A percentile compares a stretch with the other conserved stretches of the same genome.
phyloP scores from a whole-genome alignment of 1,140 invertebrate genomes.

The Heterodera schachtii region DNA sequence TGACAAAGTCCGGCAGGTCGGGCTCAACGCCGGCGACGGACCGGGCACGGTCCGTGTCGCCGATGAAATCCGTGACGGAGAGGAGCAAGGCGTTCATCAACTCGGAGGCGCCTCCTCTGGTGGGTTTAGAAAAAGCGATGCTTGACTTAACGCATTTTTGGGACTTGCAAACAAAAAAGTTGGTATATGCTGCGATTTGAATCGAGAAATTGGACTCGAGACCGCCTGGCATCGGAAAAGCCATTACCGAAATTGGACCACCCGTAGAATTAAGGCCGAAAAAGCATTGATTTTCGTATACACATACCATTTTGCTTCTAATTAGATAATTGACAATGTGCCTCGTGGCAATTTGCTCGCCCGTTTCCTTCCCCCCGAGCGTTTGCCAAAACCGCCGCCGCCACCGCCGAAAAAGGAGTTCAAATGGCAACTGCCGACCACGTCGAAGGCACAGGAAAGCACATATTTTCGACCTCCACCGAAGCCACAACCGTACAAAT shows the following conservation, averaged over 20 bases:
- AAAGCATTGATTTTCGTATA: too few species aligned
- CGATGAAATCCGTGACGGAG: constrained; percentile 21
- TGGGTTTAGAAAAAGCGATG: too few species aligned
- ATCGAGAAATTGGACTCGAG: too few species aligned
- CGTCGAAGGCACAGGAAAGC: constrained; percentile 23
- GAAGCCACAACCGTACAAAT: constrained; percentile 31
- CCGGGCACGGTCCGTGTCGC: constrained; percentile 11
- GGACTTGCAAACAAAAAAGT: too few species aligned
- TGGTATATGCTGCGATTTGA: too few species aligned
- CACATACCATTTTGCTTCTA: too few species aligned
- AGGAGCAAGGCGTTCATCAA: constrained; percentile 25
- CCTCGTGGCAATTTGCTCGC: constrained; percentile 31
- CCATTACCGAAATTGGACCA: too few species aligned
- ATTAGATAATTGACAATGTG: constrained; percentile 28
- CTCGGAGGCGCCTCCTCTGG: constrained; percentile 21
- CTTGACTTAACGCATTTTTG: too few species aligned
- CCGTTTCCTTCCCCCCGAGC: constrained; percentile 24
- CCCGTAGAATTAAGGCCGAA: too few species aligned
- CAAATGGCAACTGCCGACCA: constrained; percentile 31
- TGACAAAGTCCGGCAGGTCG: neutral
- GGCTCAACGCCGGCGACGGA: neutral
- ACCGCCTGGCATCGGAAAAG: too few species aligned
- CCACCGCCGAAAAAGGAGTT: constrained; percentile 27
- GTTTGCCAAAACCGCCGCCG: constrained; percentile 22
- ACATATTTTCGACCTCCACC: constrained; percentile 28